Percentiles rank a stretch among this genome's conserved stretches.
Evolutionary conservation across 2,888 invertebrate species (phyloP).

Genomic region (Meliscaeva auricollis): DNA sequence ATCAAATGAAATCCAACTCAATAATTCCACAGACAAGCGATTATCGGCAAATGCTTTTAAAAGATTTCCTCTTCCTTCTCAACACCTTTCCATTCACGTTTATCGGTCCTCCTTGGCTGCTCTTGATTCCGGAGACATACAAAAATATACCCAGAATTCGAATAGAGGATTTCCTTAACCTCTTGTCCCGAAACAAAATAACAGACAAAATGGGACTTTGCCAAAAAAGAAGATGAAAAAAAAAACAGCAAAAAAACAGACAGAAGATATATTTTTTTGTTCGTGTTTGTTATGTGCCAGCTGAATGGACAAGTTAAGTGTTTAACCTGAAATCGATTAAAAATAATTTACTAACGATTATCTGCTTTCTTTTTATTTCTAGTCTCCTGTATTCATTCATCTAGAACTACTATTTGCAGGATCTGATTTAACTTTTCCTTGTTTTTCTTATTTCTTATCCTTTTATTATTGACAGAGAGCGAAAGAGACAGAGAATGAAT

Average conservation of each 20-base stretch:
- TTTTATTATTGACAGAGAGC: neutral
- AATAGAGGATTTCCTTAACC: conserved; percentile 52
- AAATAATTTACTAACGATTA: conserved; percentile 75
- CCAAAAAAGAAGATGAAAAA: conserved; percentile 45
- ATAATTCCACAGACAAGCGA: conserved; percentile 71
- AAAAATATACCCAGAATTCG: neutral
- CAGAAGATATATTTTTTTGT: conserved; percentile 54
- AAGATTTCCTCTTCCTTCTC: conserved; percentile 51
- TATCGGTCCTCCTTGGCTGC: neutral
- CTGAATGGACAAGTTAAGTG: conserved; percentile 68
- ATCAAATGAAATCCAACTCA: conserved; percentile 70
- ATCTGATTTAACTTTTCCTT: conserved; percentile 26
- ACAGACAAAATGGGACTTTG: conserved; percentile 56
- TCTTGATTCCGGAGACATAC: neutral
- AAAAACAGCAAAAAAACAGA: neutral
- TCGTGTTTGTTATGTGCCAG: conserved; percentile 33
- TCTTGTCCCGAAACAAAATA: conserved; percentile 22
- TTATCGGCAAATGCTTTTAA: conserved; percentile 73
- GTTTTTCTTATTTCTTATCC: neutral
- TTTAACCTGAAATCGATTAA: conserved; percentile 75
- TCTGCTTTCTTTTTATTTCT: conserved; percentile 21
- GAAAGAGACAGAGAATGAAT: neutral
- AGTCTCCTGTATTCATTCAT: conserved; percentile 32
- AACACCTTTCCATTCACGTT: conserved; percentile 40
- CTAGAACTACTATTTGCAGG: conserved; percentile 19